Conservation (phyloP, 2,888 invertebrate species). For the Physocephala rufipes region DNA sequence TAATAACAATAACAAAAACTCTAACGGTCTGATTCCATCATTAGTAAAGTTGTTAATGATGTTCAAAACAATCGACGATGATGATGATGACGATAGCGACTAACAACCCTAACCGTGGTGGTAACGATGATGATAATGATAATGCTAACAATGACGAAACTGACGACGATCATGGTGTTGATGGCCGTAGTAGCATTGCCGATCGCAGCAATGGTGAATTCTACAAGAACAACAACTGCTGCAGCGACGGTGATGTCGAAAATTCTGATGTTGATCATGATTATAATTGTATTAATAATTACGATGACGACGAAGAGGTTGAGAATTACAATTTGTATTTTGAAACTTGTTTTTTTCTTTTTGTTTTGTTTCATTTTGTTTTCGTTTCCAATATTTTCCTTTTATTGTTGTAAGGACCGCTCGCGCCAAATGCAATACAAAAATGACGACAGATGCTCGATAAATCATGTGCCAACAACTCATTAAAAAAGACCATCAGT, state of each 20-base stretch:
- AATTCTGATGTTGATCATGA: neutral
- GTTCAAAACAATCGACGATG: neutral
- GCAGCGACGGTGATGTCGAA: neutral
- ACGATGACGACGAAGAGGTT: too few species aligned
- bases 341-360: too few species aligned
- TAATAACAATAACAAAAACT: neutral
- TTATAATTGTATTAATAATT: neutral
- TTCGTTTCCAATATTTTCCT: neutral
- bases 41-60: conserved; percentile 6
- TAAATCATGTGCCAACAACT: too few species aligned
- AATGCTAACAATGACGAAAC: neutral
- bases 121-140: conserved; percentile 6
- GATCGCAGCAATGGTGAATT: neutral
- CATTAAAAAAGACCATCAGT: too few species aligned
- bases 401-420: conserved; percentile 7
- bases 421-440: conserved; percentile 21
- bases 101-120: too few species aligned
- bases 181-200: neutral
- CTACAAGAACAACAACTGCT: neutral
- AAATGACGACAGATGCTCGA: conserved; percentile 32
- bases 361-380: neutral
- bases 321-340: too few species aligned
- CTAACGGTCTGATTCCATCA: neutral
- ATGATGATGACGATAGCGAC: conserved; percentile 15
- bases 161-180: neutral